These are phyloP conservation scores for Gastrophryne carolinensis DNA, from an alignment of 2,797 vertebrate species.

Conservation along the genomic window DNA sequence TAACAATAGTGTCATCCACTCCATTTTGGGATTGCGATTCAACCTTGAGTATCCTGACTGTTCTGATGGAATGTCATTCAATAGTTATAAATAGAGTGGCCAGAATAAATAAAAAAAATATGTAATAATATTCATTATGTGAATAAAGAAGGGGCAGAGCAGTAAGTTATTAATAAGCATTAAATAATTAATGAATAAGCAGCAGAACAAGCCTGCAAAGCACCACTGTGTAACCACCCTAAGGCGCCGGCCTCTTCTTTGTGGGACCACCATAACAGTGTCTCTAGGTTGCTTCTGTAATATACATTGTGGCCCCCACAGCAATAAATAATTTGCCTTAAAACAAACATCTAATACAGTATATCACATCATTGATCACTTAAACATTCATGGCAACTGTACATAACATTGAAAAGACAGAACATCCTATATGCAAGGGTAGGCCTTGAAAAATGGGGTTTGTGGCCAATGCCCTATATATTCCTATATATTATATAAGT, in stretches of 20 bases:
- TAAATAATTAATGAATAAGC: too few species aligned
- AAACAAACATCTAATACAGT: neutral
- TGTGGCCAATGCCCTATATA: neutral
- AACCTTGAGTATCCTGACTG: too few species aligned
- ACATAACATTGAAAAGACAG: slow-evolving; percentile 12
- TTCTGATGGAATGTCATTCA: too few species aligned
- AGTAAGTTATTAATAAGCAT: too few species aligned
- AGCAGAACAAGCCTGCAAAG: neutral
- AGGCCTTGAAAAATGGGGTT: neutral
- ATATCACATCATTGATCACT: slow-evolving; percentile 14
- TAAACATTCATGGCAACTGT: neutral
- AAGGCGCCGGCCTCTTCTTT: neutral
- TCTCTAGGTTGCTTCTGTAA: neutral
- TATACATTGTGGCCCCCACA: neutral
- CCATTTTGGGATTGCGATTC: too few species aligned
- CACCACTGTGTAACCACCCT: neutral
- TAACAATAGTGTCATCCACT: too few species aligned
- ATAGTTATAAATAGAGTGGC: too few species aligned
- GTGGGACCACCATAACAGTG: neutral
- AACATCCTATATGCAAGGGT: neutral
- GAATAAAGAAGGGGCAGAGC: too few species aligned
- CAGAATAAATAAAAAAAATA: too few species aligned
- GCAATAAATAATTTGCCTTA: slow-evolving; percentile 6
- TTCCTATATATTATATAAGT: neutral
- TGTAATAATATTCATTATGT: too few species aligned